Evolutionary conservation across 2,888 invertebrate species (phyloP).

Genomic region (Synergus laeviventris): DNA sequence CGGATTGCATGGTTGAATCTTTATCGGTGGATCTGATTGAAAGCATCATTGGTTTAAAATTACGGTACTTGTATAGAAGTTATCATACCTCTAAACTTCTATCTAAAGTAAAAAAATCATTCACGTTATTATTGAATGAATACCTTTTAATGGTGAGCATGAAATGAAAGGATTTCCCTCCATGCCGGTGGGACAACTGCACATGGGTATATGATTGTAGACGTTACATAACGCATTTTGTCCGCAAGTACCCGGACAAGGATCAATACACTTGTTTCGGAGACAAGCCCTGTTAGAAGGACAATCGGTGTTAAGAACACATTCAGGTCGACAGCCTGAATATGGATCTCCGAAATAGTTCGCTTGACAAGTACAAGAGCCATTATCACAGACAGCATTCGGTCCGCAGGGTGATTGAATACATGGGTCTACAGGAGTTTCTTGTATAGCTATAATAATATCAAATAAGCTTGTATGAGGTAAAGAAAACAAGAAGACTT

Average conservation of each 20-base stretch:
- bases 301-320: constrained; percentile 87
- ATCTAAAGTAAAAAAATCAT: neutral
- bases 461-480: neutral
- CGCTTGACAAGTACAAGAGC: constrained; percentile 70
- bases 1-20: constrained; percentile 53
- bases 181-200: constrained; percentile 82
- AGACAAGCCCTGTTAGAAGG: constrained; percentile 85
- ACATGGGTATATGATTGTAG: constrained; percentile 83
- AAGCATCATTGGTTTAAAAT: neutral
- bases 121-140: neutral
- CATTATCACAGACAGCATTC: constrained; percentile 81
- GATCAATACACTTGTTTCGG: constrained; percentile 88
- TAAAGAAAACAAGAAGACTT: neutral
- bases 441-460: constrained; percentile 31
- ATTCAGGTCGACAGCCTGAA: constrained; percentile 87
- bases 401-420: constrained; percentile 84
- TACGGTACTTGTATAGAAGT: too few relatives aligned
- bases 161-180: constrained; percentile 84
- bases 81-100: too few relatives aligned
- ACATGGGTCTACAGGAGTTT: constrained; percentile 78
- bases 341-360: constrained; percentile 74
- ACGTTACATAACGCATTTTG: constrained; percentile 79
- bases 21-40: constrained; percentile 6
- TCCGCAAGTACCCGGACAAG: constrained; percentile 88
- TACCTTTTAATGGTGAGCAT: constrained; percentile 77